Base-by-base conservation (phyloP, 2,113 vertebrate species). In the Anas platyrhynchos region DNA sequence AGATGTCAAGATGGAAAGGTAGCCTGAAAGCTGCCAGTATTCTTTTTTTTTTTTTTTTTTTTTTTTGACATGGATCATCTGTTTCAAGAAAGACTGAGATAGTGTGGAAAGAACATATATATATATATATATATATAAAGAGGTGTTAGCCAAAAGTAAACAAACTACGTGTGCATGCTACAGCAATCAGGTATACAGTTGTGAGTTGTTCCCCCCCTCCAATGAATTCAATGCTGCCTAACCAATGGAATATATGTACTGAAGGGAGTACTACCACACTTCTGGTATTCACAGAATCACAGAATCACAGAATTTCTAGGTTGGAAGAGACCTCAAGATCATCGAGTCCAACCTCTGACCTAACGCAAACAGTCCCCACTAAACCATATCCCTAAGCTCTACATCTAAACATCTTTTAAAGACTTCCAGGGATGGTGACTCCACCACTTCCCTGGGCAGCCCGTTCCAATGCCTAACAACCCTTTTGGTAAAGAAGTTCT, bases 31-130 rank as follows among this genome's bases (percentile, higher is more conserved):
- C 93, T 91, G 86, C 41, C 89, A 95, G 94, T 93, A 91, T 87
- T 85, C 97, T 74, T 91, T 94, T 82, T 94, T 79, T 74, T 91
- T 94, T 82, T 74, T 89, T 94, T 82, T 97, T 97, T 97, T 84
- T 88, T 91, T 73, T 97, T 96, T 74, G 72, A 88, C 61, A 79
- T 41, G 41, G 58, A 79, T 94, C 92, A 79, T 94, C 92, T 97
- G 93, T 94, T 97, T 94, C 65, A 68, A 87, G 80, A 93, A 89
- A 94, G 82, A 89, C 11, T 90, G 46, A 86, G 43, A 89, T 80
- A 87, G 96, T 74, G 90, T 77, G 69, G 63, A 77, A 93, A 94
- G 76, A 68, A 69, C 0, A 8, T 36, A 81, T 3, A 26, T 50
- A 50, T 52, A 25, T 25, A 81, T 3, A 26, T 23, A 50, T 52